Percentiles rank a stretch among this genome's conserved stretches.
Conservation (phyloP, 2,888 invertebrate genomes). For the Oscheius sp. region DNA sequence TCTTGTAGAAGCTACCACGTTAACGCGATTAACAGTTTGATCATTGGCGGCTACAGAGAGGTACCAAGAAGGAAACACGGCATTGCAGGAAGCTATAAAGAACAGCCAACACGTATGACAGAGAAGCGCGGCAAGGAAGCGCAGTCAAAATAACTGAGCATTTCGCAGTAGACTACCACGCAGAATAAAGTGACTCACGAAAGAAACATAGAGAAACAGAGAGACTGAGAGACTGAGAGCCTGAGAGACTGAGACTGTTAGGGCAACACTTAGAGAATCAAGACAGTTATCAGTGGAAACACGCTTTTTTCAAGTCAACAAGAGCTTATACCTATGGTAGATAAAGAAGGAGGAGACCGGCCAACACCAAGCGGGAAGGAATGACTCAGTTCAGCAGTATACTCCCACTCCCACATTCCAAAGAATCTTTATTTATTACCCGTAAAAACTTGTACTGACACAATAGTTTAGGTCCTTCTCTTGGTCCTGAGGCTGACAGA, state of each 20-base stretch:
- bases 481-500: slow-evolving; percentile 17
- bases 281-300: too few relatives aligned
- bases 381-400: too few relatives aligned
- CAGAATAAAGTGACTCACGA: too few relatives aligned
- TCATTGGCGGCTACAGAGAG: background rate
- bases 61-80: background rate
- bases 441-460: background rate
- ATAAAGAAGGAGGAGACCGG: too few relatives aligned
- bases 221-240: too few relatives aligned
- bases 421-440: background rate
- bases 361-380: too few relatives aligned
- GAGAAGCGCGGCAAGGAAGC: background rate
- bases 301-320: too few relatives aligned
- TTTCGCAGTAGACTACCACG: background rate
- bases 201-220: too few relatives aligned
- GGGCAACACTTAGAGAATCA: too few relatives aligned
- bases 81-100: background rate
- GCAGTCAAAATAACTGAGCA: background rate
- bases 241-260: too few relatives aligned
- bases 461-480: background rate
- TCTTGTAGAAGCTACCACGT: background rate
- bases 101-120: background rate
- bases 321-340: too few relatives aligned
- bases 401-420: too few relatives aligned
- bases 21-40: background rate